Base-by-base conservation (phyloP, 2,888 invertebrate species). In the Boloria euphrosyne region DNA sequence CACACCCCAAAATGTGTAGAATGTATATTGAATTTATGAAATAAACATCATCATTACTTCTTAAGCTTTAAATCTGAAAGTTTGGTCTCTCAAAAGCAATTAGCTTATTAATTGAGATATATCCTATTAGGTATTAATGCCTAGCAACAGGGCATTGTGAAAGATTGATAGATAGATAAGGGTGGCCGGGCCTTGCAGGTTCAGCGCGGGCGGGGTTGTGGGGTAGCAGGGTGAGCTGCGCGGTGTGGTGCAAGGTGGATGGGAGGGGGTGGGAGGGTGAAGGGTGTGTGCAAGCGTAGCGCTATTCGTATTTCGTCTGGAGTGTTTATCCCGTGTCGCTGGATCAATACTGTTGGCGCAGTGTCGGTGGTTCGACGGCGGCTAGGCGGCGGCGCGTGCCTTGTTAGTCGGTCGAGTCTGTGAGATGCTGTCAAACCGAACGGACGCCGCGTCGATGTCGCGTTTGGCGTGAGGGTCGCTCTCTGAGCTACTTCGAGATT, bases 291-390 rank as follows among this genome's bases (percentile, higher is more conserved):
- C 89, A 86, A 86, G 85, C 85, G 87, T 86, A 87, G 89, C 86
- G 86, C 87, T 87, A 83, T 90, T 87, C 87, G 90, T 91, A 91
- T 90, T 90, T 89, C 89, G 92, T 92, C 90, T 92, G 90, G 92
- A 90, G 89, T 89, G 90, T 89, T 90, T 88, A 90, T 91, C 90
- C 91, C 91, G 89, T 87, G 89, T 83, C 86, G 91, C 77, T 85
- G 87, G 92, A 91, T 91, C 92, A 89, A 92, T 91, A 92, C 90
- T 78, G 89, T 85, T 92, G 91, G 91, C 91, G 92, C 90, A 92
- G 90, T 92, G 90, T 85, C 90, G 90, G 86, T 85, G 85, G 83
- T 84, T 86, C 83, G 86, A 83, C 85, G 84, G 83, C 85, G 89
- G 86, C 89, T 89, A 90, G 89, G 86, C 86, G 85, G 83, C 80